Base-by-base conservation (phyloP, 2,113 vertebrate genomes). In the Tychaedon coryphoeus region DNA sequence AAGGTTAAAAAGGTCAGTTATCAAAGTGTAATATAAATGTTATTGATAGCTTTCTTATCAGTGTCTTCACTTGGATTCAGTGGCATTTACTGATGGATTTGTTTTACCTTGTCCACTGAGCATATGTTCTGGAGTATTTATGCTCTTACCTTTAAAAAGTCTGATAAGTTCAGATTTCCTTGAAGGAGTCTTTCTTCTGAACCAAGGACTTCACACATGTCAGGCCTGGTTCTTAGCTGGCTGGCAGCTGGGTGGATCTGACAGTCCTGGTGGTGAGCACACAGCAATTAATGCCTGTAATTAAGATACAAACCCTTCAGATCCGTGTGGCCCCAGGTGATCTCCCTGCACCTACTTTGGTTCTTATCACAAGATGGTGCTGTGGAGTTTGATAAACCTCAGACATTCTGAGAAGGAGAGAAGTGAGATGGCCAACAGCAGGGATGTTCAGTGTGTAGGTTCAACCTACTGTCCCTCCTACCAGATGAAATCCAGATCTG, bases 301-400 rank as follows among this genome's bases (percentile, higher is more conserved):
- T n/a, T 29, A 45, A 34, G 48, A 17, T 15, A 36, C 19, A 56
- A 19, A 31, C 9, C 43, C 23, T 40, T 45, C n/a, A 12, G 18
- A 26, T 48, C 40, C 1, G 0, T 20, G 12, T 38, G 73, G 56
- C 31, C 28, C 31, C 23, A 2, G 50, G 36, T 65, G n/a, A 20
- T 89, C 10, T 4, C 7, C 14, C 9, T 26, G 3, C 57, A 57
- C 12, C 34, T 61, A 0, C 73, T 36, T 42, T 65, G 23, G 1
- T 24, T 86, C 29, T 54, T 62, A 82, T 90, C 97, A 96, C 92
- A 89, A 95, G 97, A 23, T 96, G 98, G 76, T 97, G 96, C 95
- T 90, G 33, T 76, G 77, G 90, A 88, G 60, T 93, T 88, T 92
- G 56, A 71, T 75, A 23, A 47, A 34, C 34, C 56, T 87, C 19